Base-by-base conservation (phyloP, 2,113 vertebrate species). In the Dendrocopos noguchii region DNA sequence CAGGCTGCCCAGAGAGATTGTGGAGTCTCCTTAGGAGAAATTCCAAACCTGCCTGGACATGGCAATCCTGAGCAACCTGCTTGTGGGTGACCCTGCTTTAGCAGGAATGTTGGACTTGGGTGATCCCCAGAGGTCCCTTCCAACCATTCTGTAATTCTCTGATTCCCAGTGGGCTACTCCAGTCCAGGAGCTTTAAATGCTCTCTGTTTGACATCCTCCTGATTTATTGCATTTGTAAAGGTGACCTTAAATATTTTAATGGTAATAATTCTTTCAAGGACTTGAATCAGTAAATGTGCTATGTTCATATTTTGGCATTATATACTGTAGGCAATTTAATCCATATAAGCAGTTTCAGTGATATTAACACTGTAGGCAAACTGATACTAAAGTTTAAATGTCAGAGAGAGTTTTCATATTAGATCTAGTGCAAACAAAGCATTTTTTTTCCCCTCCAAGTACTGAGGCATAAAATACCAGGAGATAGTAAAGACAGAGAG, bases 321-420 rank as follows among this genome's bases (percentile, higher is more conserved):
- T 96, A 93, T 94, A 95, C 91, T 94, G 88, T 86, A 92, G 95
- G 95, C 91, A 94, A 94, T 96, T 97, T 96, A 97, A 97, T 96
- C 96, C 94, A 44, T 88, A 91, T 92, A 97, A 95, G 95, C 91
- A 91, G 90, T 97, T 95, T 88, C 94, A 80, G 93, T 91, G 90
- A 96, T 97, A 97, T 97, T 97, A 97, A 93, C 90, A 97, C 94
- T 96, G 94, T 97, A 96, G 95, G 95, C 95, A 97, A 97, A 97
- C 96, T 91, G 96, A 94, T 94, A 95, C 96, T 96, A 96, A 97
- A 97, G 96, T 97, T 97, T 97, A 97, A 97, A 97, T 97, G 95
- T 97, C 97, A 97, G 74, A 86, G 91, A 92, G 90, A 96, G 90
- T 94, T 96, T 96, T 91, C 93, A 80, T 96, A 97, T 97, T 94